A percentile compares a stretch with the other conserved stretches of the same genome.
Conservation (phyloP, 1,140 invertebrate species). For the Pollicipes pollicipes region DNA sequence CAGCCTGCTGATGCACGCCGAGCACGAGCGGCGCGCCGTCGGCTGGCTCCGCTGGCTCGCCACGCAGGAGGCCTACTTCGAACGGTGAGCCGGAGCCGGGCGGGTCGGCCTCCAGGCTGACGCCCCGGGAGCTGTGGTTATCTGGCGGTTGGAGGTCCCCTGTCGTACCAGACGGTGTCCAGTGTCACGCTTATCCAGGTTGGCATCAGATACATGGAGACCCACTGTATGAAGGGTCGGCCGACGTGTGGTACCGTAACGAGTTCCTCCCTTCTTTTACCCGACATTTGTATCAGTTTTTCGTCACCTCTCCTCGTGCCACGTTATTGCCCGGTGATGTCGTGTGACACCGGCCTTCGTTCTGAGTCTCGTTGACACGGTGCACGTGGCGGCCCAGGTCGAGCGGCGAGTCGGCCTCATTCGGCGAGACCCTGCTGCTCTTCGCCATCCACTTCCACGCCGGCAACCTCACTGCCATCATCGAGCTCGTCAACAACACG, state of each 20-base stretch:
- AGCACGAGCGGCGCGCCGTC: slow-evolving; percentile 73
- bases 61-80: slow-evolving; percentile 60
- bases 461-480: slow-evolving; percentile 67
- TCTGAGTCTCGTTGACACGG: no score
- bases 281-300: slow-evolving; percentile 40
- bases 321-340: slow-evolving; percentile 31
- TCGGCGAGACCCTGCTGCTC: slow-evolving; percentile 88
- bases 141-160: slow-evolving; percentile 7
- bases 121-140: slow-evolving; percentile 34
- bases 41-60: slow-evolving; percentile 91
- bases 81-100: slow-evolving; percentile 24
- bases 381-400: no score
- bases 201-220: no score
- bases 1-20: slow-evolving; percentile 51
- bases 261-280: slow-evolving; percentile 51
- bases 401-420: slow-evolving; percentile 24
- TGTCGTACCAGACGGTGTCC: slow-evolving; percentile 14
- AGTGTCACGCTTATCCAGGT: no score
- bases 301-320: no score
- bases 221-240: no score
- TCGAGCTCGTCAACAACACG: slow-evolving; percentile 80
- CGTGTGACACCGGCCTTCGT: no score
- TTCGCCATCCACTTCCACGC: slow-evolving; percentile 95
- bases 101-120: slow-evolving; percentile 28
- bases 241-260: no score